Evolutionary conservation across 35 echinoderm and acorn worm species (phyloP).

Genomic region (Strongylocentrotus purpuratus): DNA sequence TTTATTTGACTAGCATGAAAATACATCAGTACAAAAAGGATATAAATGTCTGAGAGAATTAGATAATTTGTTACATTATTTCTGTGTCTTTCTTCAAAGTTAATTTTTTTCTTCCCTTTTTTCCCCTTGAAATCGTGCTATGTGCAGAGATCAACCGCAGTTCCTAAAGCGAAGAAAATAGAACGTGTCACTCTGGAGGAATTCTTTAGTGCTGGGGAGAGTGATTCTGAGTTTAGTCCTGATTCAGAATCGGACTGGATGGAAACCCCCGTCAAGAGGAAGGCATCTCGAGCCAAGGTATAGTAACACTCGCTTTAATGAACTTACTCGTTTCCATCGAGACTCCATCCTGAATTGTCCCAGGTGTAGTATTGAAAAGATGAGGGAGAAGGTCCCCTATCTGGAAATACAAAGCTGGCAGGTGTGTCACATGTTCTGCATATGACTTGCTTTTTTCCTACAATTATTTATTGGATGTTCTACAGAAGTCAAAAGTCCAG

Average conservation of each 20-base stretch:
- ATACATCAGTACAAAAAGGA: too few species aligned
- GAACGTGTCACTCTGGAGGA: constrained; percentile 58
- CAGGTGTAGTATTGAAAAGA: too few species aligned
- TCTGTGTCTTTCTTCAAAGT: background rate
- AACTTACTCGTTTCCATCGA: too few species aligned
- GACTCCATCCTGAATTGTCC: too few species aligned
- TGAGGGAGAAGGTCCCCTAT: background rate
- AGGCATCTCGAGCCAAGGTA: background rate
- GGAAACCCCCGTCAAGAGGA: constrained; percentile 56
- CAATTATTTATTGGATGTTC: too few species aligned
- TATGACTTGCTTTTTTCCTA: background rate
- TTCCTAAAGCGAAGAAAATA: background rate
- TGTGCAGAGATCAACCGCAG: background rate
- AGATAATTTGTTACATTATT: too few species aligned
- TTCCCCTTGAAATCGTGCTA: background rate
- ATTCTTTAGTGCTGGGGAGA: constrained; percentile 43
- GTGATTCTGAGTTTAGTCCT: constrained; percentile 2
- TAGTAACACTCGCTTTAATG: background rate
- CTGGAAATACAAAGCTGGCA: too few species aligned
- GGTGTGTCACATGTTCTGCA: background rate
- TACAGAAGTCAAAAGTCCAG: too few species aligned
- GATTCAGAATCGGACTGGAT: constrained; percentile 76
- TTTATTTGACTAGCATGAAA: too few species aligned
- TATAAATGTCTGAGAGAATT: too few species aligned
- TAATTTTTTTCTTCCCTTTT: background rate